Conservation (phyloP, 2,888 invertebrate species). For the Limnephilus auricula region DNA sequence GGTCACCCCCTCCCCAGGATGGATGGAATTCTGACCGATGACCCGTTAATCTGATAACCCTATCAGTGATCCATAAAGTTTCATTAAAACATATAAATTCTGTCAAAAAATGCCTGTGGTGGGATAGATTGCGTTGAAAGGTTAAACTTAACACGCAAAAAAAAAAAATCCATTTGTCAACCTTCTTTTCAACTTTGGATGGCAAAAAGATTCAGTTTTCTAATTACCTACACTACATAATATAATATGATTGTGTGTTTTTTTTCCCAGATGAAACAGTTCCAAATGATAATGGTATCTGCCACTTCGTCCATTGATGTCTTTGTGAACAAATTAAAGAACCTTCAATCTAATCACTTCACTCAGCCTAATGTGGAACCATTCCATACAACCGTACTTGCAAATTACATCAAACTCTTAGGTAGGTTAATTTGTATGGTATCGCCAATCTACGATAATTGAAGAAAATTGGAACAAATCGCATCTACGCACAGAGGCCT, state of each 20-base stretch:
- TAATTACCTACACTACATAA: slow-evolving; percentile 27
- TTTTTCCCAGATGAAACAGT: slow-evolving; percentile 71
- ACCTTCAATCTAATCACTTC: slow-evolving; percentile 76
- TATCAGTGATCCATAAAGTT: too few species aligned
- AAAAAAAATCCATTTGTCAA: too few species aligned
- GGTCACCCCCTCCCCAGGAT: too few species aligned
- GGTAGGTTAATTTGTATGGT: slow-evolving; percentile 70
- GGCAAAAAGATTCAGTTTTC: neutral
- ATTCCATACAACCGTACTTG: slow-evolving; percentile 73
- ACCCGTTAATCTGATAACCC: too few species aligned
- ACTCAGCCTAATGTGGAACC: slow-evolving; percentile 73
- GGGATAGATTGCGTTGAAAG: too few species aligned
- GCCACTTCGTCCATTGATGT: slow-evolving; percentile 71
- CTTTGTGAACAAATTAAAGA: slow-evolving; percentile 73
- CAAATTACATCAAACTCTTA: slow-evolving; percentile 76
- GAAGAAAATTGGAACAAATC: neutral
- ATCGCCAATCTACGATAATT: neutral
- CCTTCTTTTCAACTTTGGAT: neutral
- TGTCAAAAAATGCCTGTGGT: too few species aligned
- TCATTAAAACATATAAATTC: too few species aligned
- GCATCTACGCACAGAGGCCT: too few species aligned
- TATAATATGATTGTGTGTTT: neutral
- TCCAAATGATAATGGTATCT: slow-evolving; percentile 70
- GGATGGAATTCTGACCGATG: too few species aligned
- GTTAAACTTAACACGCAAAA: too few species aligned